A percentile compares a stretch with the other conserved stretches of the same genome.
These are phyloP conservation scores for Hippotragus niger DNA, from an alignment of 2,113 vertebrate species.

Conservation along the genomic window DNA sequence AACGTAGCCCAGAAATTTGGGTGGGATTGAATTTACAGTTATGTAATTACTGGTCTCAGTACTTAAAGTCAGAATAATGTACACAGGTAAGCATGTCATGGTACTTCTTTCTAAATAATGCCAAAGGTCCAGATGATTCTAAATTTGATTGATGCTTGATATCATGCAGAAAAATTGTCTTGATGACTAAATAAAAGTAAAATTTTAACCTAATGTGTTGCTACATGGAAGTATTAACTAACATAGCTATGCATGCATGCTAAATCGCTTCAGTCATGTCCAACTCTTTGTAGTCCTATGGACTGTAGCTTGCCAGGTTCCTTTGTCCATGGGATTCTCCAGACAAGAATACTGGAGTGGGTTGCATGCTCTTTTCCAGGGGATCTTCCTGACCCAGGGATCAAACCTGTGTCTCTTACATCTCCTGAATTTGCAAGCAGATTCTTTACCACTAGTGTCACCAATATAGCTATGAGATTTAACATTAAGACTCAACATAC, in stretches of 20 bases:
- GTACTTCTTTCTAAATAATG: slow-evolving; percentile 31
- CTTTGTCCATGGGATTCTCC: background rate
- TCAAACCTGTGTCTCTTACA: background rate
- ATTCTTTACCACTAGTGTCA: background rate
- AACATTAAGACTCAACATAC: background rate
- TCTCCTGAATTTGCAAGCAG: background rate
- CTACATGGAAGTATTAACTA: background rate
- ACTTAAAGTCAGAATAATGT: background rate
- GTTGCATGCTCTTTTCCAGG: background rate
- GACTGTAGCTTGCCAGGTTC: background rate
- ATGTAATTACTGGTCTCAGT: background rate
- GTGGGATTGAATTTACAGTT: background rate
- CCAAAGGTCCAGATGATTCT: background rate
- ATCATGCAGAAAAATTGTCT: background rate
- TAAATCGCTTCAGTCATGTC: background rate
- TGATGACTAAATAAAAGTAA: background rate
- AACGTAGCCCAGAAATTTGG: background rate
- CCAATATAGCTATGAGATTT: background rate
- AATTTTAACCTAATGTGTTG: background rate
- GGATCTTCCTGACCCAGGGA: background rate
- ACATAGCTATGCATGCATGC: background rate
- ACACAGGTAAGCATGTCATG: background rate
- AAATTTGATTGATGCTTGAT: background rate
- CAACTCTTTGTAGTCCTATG: background rate
- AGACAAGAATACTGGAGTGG: background rate